Percentiles rank a stretch among this genome's conserved stretches.
Evolutionary conservation across 2,797 vertebrate genomes (phyloP).

Genomic region (Dendrocincla fuliginosa): DNA sequence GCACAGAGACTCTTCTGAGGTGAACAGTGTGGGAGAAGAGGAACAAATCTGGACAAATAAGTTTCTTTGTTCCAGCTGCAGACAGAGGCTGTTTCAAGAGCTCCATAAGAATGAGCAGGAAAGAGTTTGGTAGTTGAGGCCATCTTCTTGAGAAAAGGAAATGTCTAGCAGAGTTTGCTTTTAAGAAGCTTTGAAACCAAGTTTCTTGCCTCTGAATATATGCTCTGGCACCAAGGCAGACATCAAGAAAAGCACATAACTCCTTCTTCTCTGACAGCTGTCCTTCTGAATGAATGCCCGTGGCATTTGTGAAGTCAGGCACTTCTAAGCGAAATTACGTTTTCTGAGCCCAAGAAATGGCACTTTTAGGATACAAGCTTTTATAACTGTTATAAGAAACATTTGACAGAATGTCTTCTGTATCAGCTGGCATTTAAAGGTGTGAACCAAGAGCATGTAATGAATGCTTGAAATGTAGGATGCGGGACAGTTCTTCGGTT

Average conservation of each 20-base stretch:
- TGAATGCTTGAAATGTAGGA: background rate
- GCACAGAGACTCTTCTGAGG: background rate
- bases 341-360: background rate
- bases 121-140: background rate
- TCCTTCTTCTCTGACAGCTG: constrained; percentile 8
- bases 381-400: background rate
- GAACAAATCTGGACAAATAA: background rate
- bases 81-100: background rate
- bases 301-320: background rate
- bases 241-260: constrained; percentile 9
- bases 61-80: background rate
- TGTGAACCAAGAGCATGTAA: background rate
- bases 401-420: background rate
- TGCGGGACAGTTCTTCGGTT: background rate
- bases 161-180: background rate
- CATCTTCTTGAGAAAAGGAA: background rate
- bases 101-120: background rate
- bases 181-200: background rate
- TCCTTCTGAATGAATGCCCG: constrained; percentile 19
- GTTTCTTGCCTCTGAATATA: background rate
- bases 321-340: background rate
- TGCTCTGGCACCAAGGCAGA: background rate
- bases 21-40: background rate
- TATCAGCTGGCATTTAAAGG: background rate
- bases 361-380: background rate